Conservation (phyloP, 2,113 vertebrate species). For the Myanophis thanlyinensis region DNA sequence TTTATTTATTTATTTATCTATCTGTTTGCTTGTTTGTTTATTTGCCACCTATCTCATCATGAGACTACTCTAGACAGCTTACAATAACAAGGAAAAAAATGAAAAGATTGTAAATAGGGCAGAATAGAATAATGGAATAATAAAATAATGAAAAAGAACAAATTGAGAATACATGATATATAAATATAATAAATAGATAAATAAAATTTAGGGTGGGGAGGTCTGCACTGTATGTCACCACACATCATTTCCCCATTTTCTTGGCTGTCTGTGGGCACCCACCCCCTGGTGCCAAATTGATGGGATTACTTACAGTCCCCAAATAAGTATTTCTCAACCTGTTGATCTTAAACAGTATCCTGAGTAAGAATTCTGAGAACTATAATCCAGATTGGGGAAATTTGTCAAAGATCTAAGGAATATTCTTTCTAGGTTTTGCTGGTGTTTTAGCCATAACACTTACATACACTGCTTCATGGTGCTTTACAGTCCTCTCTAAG, state of each 20-base stretch:
- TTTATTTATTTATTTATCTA: no score
- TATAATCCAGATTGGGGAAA: neutral
- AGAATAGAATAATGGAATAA: neutral
- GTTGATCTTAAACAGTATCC: neutral
- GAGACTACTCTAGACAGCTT: no score
- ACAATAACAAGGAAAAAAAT: no score
- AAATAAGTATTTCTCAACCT: neutral
- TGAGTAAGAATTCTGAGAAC: neutral
- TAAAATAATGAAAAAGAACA: neutral
- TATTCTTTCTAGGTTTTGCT: neutral
- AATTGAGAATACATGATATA: neutral
- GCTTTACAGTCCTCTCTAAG: no score
- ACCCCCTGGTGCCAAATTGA: neutral
- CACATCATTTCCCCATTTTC: neutral
- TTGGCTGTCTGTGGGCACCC: neutral
- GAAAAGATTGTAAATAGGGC: no score
- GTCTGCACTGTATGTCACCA: neutral
- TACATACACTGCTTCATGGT: neutral
- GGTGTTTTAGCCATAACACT: neutral
- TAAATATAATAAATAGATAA: neutral
- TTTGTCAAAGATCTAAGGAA: neutral
- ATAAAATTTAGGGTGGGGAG: neutral
- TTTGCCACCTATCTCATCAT: no score
- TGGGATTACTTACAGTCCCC: neutral
- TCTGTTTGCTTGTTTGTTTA: no score